These are phyloP conservation scores for Arctia plantaginis DNA, from an alignment of 2,888 invertebrate genomes.

Conservation along the genomic window DNA sequence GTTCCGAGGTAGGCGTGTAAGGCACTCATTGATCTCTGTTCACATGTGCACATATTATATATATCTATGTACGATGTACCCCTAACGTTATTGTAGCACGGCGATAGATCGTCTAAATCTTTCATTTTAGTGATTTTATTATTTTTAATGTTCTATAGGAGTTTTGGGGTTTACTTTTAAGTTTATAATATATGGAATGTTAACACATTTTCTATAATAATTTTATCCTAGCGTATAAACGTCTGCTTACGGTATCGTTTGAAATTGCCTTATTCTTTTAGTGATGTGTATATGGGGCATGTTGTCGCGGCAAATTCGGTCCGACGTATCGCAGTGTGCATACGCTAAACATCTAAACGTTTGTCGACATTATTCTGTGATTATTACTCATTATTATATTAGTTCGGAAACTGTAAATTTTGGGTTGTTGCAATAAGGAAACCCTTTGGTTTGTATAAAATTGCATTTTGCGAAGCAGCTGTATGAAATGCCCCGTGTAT, in stretches of 20 bases:
- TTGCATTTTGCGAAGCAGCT: constrained; percentile 69
- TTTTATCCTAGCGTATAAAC: constrained; percentile 56
- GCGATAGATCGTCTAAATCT: constrained; percentile 49
- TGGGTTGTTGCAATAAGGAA: constrained; percentile 85
- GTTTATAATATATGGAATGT: constrained; percentile 76
- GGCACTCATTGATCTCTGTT: constrained; percentile 66
- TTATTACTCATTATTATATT: constrained; percentile 65
- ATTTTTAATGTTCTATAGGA: constrained; percentile 68
- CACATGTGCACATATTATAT: constrained; percentile 60
- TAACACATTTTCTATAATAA: constrained; percentile 64
- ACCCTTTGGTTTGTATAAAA: constrained; percentile 72
- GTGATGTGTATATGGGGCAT: constrained; percentile 71
- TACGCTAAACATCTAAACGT: constrained; percentile 34
- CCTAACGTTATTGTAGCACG: constrained; percentile 51
- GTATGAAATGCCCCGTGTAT: constrained; percentile 71
- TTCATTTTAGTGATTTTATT: constrained; percentile 58
- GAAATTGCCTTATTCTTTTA: constrained; percentile 67
- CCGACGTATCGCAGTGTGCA: constrained; percentile 7
- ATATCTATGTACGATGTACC: constrained; percentile 45
- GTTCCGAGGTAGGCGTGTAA: constrained; percentile 48
- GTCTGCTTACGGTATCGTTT: constrained; percentile 62
- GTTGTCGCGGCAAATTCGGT: constrained; percentile 46
- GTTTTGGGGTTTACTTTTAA: constrained; percentile 72
- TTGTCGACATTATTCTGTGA: constrained; percentile 65
- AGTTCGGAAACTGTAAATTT: constrained; percentile 74